phyloP scores from a whole-genome alignment of 2,113 vertebrate genomes.

The Cyanoramphus novaezelandiae region DNA sequence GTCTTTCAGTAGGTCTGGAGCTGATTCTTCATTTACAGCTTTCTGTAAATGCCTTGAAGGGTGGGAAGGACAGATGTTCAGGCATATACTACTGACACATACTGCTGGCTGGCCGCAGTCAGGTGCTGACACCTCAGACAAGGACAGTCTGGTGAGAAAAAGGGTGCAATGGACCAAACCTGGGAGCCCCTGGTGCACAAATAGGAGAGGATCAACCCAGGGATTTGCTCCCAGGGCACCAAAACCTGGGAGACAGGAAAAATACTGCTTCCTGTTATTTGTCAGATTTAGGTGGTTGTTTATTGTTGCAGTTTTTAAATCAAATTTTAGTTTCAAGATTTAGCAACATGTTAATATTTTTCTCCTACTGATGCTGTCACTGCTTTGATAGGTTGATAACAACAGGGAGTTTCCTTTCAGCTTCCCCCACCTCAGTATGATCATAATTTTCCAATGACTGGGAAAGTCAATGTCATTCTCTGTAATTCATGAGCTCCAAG shows the following conservation, averaged over 20 bases:
- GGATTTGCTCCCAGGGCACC: not conserved
- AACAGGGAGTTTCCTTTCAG: not conserved
- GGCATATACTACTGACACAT: not conserved
- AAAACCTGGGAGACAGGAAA: not conserved
- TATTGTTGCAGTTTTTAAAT: not conserved
- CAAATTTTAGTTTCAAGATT: not conserved
- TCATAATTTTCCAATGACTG: not conserved
- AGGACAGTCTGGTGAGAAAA: not conserved
- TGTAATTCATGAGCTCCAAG: not conserved
- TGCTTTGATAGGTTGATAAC: not conserved
- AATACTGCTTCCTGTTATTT: not conserved
- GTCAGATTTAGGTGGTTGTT: not conserved
- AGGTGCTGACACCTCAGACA: not conserved
- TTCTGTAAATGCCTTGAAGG: not conserved
- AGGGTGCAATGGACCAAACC: not conserved
- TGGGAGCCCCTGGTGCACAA: not conserved
- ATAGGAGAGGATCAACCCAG: not conserved
- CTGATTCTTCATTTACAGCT: not conserved
- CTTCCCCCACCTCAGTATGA: not conserved
- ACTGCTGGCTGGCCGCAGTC: accelerated
- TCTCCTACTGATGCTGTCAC: not conserved
- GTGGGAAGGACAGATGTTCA: not conserved
- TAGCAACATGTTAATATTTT: not conserved
- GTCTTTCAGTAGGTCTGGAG: not conserved
- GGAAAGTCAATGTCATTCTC: not conserved